A percentile compares a stretch with the other conserved stretches of the same genome.
Conservation (phyloP, 1,140 invertebrate species). For the Zaprionus lachaisei region DNA sequence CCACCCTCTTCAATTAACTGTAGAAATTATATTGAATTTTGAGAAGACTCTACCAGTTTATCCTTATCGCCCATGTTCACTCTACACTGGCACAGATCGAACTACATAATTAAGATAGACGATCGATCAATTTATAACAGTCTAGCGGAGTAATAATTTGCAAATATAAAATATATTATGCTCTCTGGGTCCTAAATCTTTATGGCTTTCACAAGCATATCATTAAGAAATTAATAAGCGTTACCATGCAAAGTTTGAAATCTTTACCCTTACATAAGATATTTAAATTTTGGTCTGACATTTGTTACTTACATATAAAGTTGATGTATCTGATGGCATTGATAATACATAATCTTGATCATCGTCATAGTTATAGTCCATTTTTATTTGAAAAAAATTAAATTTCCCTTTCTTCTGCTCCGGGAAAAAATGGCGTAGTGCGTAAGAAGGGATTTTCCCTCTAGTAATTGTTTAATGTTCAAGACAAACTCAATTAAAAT, state of each 20-base stretch:
- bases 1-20: slow-evolving; percentile 6
- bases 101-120: neutral
- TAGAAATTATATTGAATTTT: neutral
- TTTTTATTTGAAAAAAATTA: too few species aligned
- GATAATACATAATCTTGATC: too few species aligned
- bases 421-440: too few species aligned
- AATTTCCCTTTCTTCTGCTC: too few species aligned
- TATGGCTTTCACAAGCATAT: neutral
- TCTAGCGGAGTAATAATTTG: neutral
- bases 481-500: too few species aligned
- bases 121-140: slow-evolving; percentile 7
- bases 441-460: too few species aligned
- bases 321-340: too few species aligned
- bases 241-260: neutral
- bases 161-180: neutral
- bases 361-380: too few species aligned
- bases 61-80: slow-evolving; percentile 21
- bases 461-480: too few species aligned
- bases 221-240: neutral
- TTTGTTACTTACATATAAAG: neutral
- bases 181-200: neutral
- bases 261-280: neutral
- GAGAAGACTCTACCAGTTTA: slow-evolving; percentile 1
- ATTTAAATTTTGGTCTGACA: neutral
- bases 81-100: neutral